Conservation (phyloP, 2,113 vertebrate species). For the Hyla sarda region DNA sequence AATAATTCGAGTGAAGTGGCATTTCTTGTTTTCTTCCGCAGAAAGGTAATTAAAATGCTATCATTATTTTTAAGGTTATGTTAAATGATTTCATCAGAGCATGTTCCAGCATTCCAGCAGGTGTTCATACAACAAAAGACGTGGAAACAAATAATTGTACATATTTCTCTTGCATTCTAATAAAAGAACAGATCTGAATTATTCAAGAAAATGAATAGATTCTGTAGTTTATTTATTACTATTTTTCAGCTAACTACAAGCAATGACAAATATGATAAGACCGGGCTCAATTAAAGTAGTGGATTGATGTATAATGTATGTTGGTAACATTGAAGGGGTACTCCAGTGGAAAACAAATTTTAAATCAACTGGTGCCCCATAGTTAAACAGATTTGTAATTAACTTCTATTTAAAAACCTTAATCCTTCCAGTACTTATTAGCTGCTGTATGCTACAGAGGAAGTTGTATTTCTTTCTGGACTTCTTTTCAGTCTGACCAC, state of each 20-base stretch:
- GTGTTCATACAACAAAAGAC: neutral
- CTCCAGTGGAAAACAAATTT: too few species aligned
- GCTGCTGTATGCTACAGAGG: too few species aligned
- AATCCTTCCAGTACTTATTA: too few species aligned
- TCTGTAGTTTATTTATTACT: neutral
- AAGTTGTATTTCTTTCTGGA: too few species aligned
- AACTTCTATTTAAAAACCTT: too few species aligned
- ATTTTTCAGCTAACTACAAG: neutral
- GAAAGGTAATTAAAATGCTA: neutral
- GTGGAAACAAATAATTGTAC: neutral
- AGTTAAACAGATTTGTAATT: too few species aligned
- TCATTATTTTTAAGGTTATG: neutral
- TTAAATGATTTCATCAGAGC: neutral
- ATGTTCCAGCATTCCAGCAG: neutral
- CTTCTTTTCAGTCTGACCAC: too few species aligned
- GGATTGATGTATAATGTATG: too few species aligned
- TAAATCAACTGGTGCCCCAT: too few species aligned
- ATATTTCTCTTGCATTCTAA: neutral
- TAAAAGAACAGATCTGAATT: neutral
- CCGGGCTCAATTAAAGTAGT: neutral
- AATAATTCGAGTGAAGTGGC: neutral
- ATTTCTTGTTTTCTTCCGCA: conserved; percentile 1
- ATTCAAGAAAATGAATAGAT: conserved; percentile 3
- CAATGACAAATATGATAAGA: neutral
- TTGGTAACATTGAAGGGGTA: too few species aligned